phyloP scores from a whole-genome alignment of 37 sponge, comb jelly and placozoan species.

The Agelas oroides region DNA sequence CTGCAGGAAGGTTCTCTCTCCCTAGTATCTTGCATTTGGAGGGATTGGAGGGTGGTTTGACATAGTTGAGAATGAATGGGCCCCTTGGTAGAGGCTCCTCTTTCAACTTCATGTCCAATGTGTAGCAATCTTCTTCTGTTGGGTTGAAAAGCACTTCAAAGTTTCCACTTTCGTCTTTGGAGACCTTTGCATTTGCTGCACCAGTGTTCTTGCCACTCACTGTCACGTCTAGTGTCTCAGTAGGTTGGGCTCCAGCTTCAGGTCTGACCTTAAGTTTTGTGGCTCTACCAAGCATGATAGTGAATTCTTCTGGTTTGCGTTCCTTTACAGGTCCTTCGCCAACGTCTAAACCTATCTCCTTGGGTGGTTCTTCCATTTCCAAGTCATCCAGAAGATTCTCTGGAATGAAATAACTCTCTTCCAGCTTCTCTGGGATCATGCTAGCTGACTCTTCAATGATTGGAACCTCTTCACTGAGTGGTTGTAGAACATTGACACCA shows the following conservation, averaged over 20 bases:
- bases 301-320: not conserved
- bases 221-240: conserved; percentile 25
- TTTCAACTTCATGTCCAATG: conserved; percentile 43
- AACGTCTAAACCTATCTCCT: no score
- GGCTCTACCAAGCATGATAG: conserved; percentile 3
- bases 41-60: not conserved
- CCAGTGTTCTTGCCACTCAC: conserved; percentile 47
- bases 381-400: no score
- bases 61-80: conserved; percentile 47
- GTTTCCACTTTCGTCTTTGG: conserved; percentile 40
- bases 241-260: conserved; percentile 39
- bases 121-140: conserved; percentile 10
- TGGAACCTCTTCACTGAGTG: not conserved
- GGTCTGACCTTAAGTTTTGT: conserved; percentile 52
- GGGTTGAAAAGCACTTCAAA: conserved; percentile 45
- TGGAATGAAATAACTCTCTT: no score
- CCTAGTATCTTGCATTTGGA: conserved; percentile 42
- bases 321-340: not conserved
- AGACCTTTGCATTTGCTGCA: conserved; percentile 20
- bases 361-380: no score
- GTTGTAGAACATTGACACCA: conserved; percentile 4
- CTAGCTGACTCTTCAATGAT: conserved; percentile 18
- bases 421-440: conserved; percentile 17
- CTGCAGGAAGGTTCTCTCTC: conserved; percentile 18
- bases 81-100: conserved; percentile 50